Evolutionary conservation across 1,140 invertebrate species (phyloP).

Genomic region (Drosophila miranda): DNA sequence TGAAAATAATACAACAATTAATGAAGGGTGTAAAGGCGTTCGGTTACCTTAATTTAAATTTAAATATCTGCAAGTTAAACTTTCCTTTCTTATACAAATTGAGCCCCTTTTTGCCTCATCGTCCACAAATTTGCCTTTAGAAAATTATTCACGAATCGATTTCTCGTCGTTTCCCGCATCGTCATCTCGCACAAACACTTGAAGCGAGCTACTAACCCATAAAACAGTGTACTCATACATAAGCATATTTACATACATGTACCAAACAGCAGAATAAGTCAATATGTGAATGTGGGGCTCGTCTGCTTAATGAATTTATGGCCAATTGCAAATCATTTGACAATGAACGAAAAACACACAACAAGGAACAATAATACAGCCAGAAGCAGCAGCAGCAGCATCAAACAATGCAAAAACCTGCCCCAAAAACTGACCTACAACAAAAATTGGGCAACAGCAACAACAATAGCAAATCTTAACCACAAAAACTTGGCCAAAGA

Average conservation of each 20-base stretch:
- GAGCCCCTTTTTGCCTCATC: no score
- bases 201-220: conserved; percentile 40
- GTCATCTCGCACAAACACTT: conserved; percentile 20
- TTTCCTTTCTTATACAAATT: no score
- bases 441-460: conserved; percentile 39
- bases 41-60: no score
- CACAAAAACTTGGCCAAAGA: conserved; percentile 52
- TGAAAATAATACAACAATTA: no score
- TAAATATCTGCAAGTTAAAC: no score
- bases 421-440: conserved; percentile 67
- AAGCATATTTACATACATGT: no score
- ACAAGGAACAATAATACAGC: conserved; percentile 17
- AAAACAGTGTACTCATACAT: conserved; percentile 21
- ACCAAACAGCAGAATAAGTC: conserved; percentile 2
- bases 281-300: conserved; percentile 21
- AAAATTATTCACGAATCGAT: conserved; percentile 9
- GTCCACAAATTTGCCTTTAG: background rate
- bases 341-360: conserved; percentile 42
- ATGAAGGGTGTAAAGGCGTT: no score
- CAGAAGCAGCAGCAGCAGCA: conserved; percentile 1
- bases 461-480: conserved; percentile 47
- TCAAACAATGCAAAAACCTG: conserved; percentile 57
- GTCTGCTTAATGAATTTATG: conserved; percentile 51
- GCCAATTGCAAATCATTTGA: conserved; percentile 70
- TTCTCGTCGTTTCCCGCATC: conserved; percentile 14